These are phyloP conservation scores for Platycheirus albimanus DNA, from an alignment of 2,888 invertebrate genomes.

Conservation along the genomic window DNA sequence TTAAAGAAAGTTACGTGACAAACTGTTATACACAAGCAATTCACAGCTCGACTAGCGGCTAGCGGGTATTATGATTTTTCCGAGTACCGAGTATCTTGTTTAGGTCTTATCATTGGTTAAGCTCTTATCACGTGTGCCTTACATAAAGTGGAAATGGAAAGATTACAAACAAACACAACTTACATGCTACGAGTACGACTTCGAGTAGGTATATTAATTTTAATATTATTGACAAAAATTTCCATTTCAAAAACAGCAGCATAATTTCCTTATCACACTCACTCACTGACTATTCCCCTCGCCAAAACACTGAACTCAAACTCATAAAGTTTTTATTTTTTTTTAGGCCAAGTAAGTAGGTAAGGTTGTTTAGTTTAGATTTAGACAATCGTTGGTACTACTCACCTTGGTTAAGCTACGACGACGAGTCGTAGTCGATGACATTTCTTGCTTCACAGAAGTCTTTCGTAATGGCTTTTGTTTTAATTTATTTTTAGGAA, in stretches of 20 bases:
- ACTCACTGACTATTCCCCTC: too few relatives aligned
- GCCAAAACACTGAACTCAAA: too few relatives aligned
- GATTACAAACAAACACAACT: not conserved
- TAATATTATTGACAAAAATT: too few relatives aligned
- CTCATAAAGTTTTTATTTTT: too few relatives aligned
- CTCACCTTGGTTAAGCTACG: slow-evolving; percentile 49
- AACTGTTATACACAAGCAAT: slow-evolving; percentile 66
- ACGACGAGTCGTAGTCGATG: not conserved
- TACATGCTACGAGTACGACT: too few relatives aligned
- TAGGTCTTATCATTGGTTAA: slow-evolving; percentile 23
- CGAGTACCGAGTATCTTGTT: too few relatives aligned
- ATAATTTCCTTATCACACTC: too few relatives aligned
- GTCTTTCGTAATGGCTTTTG: slow-evolving; percentile 37
- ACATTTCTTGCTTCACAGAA: slow-evolving; percentile 27
- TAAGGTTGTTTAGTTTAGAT: too few relatives aligned
- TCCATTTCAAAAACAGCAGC: slow-evolving; percentile 1
- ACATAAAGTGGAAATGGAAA: too few relatives aligned
- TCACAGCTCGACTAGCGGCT: slow-evolving; percentile 27
- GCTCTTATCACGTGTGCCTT: slow-evolving; percentile 1
- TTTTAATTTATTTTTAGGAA: slow-evolving; percentile 30
- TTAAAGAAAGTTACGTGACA: slow-evolving; percentile 63
- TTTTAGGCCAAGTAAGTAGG: too few relatives aligned
- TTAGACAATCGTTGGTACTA: too few relatives aligned
- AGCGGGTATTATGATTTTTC: not conserved
- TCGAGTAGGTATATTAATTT: too few relatives aligned